Conservation (phyloP, 2,797 vertebrate genomes). For the Rhinella marina region DNA sequence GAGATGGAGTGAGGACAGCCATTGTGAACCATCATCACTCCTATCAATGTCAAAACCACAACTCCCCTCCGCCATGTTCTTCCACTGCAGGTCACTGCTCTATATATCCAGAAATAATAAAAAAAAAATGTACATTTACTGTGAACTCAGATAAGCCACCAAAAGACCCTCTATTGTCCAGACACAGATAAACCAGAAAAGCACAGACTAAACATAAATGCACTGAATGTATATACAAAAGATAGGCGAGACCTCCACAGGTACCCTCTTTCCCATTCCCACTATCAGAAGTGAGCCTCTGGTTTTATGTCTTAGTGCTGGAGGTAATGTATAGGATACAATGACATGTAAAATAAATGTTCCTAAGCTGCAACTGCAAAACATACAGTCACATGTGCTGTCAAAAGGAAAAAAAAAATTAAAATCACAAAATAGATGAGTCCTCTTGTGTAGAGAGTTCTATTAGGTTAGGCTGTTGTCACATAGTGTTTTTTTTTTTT, state of each 20-base stretch:
- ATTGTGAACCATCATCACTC: too few species aligned
- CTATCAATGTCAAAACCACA: too few species aligned
- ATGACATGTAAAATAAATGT: not conserved
- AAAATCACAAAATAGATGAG: too few species aligned
- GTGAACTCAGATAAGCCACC: not conserved
- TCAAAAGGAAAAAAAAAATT: not conserved
- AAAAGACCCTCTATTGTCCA: constrained; percentile 22
- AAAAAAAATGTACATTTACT: not conserved
- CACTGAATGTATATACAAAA: constrained; percentile 1
- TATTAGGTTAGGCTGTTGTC: too few species aligned
- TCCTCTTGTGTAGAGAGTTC: too few species aligned
- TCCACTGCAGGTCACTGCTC: too few species aligned
- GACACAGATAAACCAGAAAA: constrained; percentile 6
- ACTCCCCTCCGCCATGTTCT: too few species aligned
- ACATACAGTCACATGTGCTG: not conserved
- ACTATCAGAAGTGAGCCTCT: not conserved
- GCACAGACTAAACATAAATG: constrained; percentile 35
- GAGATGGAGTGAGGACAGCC: too few species aligned
- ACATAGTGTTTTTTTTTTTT: too few species aligned
- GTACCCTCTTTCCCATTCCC: not conserved
- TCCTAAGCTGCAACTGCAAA: not conserved
- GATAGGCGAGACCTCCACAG: not conserved
- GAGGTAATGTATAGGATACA: not conserved
- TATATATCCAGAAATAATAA: too few species aligned
- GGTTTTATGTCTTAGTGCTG: not conserved